Percentiles rank a stretch among this genome's conserved stretches.
Conservation (phyloP, 2,113 vertebrate genomes). For the Carettochelys insculpta region DNA sequence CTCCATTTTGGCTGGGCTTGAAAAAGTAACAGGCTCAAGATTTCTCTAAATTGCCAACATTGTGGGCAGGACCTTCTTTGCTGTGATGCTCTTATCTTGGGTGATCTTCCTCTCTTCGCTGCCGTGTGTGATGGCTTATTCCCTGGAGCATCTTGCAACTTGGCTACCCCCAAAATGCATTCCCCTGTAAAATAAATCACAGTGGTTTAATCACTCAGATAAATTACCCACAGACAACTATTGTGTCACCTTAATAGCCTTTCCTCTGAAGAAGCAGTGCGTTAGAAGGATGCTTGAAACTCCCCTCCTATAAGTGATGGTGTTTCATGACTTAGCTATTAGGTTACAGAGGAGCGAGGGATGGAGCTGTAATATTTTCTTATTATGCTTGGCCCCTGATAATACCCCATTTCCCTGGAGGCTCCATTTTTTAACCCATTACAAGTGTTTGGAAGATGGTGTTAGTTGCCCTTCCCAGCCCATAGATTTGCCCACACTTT, state of each 20-base stretch:
- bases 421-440: background rate
- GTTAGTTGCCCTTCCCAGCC: background rate
- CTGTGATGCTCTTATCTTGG: background rate
- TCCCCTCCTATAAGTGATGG: background rate
- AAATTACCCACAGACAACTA: slow-evolving; percentile 4
- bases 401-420: background rate
- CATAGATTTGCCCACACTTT: background rate
- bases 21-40: background rate
- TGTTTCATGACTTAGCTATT: slow-evolving; percentile 3
- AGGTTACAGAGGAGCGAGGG: background rate
- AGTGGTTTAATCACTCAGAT: background rate
- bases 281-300: background rate
- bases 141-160: background rate
- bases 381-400: background rate
- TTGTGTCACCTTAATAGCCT: slow-evolving; percentile 5
- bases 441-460: background rate
- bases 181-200: slow-evolving; percentile 6
- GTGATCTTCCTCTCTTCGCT: background rate
- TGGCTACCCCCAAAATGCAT: background rate
- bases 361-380: background rate
- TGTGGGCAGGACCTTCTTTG: background rate
- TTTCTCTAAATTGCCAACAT: background rate
- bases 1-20: background rate
- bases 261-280: background rate
- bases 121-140: background rate